Conservation (phyloP, 2,113 vertebrate genomes). For the Psephotus haematonotus region DNA sequence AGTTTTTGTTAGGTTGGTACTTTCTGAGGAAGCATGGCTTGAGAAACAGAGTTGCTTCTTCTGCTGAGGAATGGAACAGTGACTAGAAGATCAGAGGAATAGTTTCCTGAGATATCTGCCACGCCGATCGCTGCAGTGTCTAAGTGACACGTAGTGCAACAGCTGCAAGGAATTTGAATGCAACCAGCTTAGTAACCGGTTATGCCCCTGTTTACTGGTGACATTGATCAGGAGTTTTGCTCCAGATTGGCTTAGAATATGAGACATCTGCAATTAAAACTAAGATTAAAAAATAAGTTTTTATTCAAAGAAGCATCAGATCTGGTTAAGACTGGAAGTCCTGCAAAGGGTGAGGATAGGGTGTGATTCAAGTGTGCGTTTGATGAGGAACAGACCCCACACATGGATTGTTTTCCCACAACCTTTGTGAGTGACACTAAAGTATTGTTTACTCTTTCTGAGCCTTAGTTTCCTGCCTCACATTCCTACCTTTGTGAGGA, state of each 20-base stretch:
- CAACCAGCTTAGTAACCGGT: background rate
- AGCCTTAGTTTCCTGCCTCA: background rate
- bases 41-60: background rate
- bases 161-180: background rate
- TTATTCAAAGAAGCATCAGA: background rate
- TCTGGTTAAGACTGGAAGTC: background rate
- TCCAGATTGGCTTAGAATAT: background rate
- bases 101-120: background rate
- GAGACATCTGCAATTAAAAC: background rate
- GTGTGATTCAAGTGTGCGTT: background rate
- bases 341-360: background rate
- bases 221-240: background rate
- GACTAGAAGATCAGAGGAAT: background rate
- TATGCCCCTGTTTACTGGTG: background rate
- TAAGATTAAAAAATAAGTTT: background rate
- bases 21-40: background rate
- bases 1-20: background rate
- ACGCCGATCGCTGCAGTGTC: background rate
- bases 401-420: background rate
- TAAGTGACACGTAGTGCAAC: background rate
- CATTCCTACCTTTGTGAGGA: background rate
- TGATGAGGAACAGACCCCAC: background rate
- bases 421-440: background rate
- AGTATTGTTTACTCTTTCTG: background rate
- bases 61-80: background rate